phyloP scores from a whole-genome alignment of 2,113 vertebrate genomes.

The Myrmecophaga tridactyla region DNA sequence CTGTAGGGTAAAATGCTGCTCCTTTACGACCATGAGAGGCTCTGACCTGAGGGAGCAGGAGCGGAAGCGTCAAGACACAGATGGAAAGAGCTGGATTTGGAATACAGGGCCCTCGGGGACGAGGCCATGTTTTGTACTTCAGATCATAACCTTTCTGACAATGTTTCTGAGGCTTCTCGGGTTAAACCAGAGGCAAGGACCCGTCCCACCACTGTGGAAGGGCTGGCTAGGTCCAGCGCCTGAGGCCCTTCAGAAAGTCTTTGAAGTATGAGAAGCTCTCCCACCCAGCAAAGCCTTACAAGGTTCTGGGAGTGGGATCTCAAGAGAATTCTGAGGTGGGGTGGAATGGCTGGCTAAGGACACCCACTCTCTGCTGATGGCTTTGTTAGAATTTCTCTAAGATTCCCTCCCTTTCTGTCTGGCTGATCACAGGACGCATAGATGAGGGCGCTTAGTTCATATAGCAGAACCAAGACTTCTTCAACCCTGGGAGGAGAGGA shows the following conservation, averaged over 20 bases:
- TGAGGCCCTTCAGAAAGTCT: neutral
- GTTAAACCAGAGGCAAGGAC: neutral
- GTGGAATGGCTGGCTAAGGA: neutral
- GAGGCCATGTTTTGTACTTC: neutral
- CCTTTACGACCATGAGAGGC: neutral
- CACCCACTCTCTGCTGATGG: neutral
- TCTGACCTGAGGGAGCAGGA: neutral
- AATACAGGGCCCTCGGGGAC: neutral
- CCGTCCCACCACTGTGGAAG: neutral
- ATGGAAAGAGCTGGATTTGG: neutral
- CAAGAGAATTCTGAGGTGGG: neutral
- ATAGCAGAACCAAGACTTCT: neutral
- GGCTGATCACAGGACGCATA: neutral
- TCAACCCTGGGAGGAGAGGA: neutral
- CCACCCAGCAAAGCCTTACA: neutral
- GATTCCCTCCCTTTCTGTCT: neutral
- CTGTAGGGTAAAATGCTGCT: neutral
- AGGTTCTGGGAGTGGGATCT: neutral
- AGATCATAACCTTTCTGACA: neutral
- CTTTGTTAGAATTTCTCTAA: neutral
- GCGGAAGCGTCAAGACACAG: neutral
- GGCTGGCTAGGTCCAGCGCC: too few species aligned
- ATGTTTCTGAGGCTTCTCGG: neutral
- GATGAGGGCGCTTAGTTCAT: neutral
- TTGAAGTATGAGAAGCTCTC: neutral